Percentiles rank a stretch among this genome's conserved stretches.
phyloP scores from a whole-genome alignment of 2,797 vertebrate genomes.

The Onychomys torridus region DNA sequence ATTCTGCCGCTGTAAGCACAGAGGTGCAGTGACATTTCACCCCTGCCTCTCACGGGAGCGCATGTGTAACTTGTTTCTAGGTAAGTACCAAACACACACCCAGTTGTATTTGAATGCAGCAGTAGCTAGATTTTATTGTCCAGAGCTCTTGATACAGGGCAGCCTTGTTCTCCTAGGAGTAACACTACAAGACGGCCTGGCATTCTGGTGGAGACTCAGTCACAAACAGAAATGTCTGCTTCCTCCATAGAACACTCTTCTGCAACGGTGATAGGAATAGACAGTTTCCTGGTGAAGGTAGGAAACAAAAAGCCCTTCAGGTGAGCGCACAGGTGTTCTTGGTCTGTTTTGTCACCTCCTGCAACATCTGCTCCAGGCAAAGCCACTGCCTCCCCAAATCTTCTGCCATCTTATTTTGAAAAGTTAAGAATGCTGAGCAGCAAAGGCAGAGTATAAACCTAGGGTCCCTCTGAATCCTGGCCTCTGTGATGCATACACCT shows the following conservation, averaged over 20 bases:
- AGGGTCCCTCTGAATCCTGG: not conserved
- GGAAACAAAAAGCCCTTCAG: not conserved
- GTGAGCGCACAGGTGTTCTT: not conserved
- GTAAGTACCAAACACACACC: not conserved
- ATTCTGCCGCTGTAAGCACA: conserved; percentile 18
- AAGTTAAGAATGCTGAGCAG: not conserved
- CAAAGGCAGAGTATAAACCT: not conserved
- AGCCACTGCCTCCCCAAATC: not conserved
- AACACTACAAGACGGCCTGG: not conserved
- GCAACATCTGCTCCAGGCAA: not conserved
- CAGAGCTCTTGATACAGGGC: not conserved
- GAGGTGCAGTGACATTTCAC: not conserved
- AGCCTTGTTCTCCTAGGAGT: not conserved
- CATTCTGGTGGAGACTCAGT: not conserved
- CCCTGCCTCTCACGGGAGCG: not conserved
- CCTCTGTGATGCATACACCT: not conserved
- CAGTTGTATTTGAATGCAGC: not conserved
- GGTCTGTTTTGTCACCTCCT: not conserved
- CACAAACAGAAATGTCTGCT: not conserved
- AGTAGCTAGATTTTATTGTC: conserved; percentile 59
- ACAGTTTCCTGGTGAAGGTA: not conserved
- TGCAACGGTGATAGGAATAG: not conserved
- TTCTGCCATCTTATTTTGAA: not conserved
- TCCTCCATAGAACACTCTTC: not conserved
- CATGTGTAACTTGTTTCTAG: not conserved